Conservation (phyloP, 2,888 invertebrate species). For the Caenorhabditis sp. region DNA sequence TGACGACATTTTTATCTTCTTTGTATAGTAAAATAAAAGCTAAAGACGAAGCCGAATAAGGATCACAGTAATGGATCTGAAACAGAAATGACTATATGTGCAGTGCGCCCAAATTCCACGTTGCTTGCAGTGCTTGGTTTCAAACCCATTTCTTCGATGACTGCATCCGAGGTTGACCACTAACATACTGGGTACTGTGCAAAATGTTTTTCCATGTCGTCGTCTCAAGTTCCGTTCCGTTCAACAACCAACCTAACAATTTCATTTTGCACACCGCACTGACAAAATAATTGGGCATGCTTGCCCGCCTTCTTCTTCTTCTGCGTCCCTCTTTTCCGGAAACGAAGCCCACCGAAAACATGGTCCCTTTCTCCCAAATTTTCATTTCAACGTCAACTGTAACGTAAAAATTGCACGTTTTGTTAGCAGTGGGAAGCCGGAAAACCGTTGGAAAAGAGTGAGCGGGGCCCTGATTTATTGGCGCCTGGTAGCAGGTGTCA, state of each 20-base stretch:
- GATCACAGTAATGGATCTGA: no score
- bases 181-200: neutral
- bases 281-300: slow-evolving; percentile 41
- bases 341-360: no score
- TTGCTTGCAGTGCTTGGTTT: no score
- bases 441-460: neutral
- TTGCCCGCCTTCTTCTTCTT: slow-evolving; percentile 2
- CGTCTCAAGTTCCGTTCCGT: slow-evolving; percentile 23
- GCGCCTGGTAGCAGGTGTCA: slow-evolving; percentile 1
- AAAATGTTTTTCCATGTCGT: no score
- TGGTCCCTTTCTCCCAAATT: no score
- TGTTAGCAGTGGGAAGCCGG: slow-evolving; percentile 3
- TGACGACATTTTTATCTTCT: no score
- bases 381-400: slow-evolving; percentile 34
- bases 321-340: neutral
- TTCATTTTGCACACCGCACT: slow-evolving; percentile 44
- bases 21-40: no score
- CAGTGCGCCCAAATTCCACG: no score
- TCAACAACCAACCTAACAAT: slow-evolving; percentile 23
- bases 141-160: no score
- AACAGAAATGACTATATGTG: no score
- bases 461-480: slow-evolving; percentile 38
- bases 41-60: no score
- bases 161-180: no score
- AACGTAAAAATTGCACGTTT: slow-evolving; percentile 28